Conservation (phyloP, 2,113 vertebrate genomes). For the Limanda limanda region DNA sequence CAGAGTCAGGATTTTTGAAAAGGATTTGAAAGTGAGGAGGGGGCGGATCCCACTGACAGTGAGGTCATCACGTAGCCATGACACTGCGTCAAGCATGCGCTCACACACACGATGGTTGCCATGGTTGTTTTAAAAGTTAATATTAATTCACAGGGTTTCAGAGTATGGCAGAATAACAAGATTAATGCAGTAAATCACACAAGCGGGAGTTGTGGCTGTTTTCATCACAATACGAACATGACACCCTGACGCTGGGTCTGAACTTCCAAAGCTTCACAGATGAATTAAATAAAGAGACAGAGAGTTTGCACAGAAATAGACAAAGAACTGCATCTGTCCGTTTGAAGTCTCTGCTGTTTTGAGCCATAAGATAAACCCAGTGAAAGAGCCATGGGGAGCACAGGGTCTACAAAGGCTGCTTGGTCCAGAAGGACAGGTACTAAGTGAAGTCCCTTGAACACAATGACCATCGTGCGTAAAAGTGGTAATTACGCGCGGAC, state of each 20-base stretch:
- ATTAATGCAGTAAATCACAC: background rate
- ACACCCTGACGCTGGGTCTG: background rate
- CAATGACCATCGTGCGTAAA: slow-evolving; percentile 52
- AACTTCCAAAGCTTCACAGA: background rate
- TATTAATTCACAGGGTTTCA: background rate
- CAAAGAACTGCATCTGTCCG: no score
- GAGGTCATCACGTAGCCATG: slow-evolving; percentile 60
- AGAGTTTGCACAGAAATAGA: background rate
- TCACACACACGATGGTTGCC: background rate
- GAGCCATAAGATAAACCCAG: background rate
- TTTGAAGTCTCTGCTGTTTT: background rate
- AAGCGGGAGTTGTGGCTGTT: background rate
- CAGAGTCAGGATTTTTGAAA: background rate
- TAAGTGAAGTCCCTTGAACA: background rate
- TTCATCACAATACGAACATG: background rate
- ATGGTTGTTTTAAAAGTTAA: background rate
- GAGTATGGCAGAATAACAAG: no score
- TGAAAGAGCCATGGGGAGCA: background rate
- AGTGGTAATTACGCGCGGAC: slow-evolving; percentile 29
- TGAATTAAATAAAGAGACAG: background rate
- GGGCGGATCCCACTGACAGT: slow-evolving; percentile 28
- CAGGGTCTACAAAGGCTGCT: background rate
- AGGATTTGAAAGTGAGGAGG: slow-evolving; percentile 9
- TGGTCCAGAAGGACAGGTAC: background rate
- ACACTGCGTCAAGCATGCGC: slow-evolving; percentile 31